Evolutionary conservation across 1,140 invertebrate genomes (phyloP), one percentile per base, ranked within the genome.

Genomic region (Cyclina sinensis): DNA sequence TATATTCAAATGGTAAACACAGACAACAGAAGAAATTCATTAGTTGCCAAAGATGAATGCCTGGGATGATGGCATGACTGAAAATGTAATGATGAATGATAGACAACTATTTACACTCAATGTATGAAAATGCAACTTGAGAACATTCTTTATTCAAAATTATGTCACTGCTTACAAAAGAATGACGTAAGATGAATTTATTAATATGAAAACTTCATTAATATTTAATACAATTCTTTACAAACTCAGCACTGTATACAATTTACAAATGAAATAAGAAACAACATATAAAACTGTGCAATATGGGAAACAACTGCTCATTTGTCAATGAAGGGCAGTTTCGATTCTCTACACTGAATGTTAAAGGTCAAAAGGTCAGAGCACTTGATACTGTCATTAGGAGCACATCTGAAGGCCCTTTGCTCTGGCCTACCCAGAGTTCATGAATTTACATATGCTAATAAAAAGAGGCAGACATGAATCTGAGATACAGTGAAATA

Each of bases 401-500:
- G 4, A 54, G 51, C 51, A 54, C 57, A 4, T 62, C 7, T 7
- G 57, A 54, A 48, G 79, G 78, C 84, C 84, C 51, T 18, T 54
- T 14, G 21, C 57, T n/a, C 57, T 62, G 57, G 27, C 57, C 57
- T 27, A 9, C n/a, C 24, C 24, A 11, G 7, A 57, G 4, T 57
- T 62, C 5, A 62, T 62, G 57, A 62, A 24, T 62, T 62, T 62
- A n/a, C 27, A 62, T 62, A 24, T 62, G n/a, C 27, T 62, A 4
- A 62, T 62, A 27, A 27, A 62, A 54, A 14, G 46, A 54, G 46
- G 74, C 74, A 78, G 74, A 37, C 48, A 78, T 78, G 74, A 32
- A 35, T 27, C n/a, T 84, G 82, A 84, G 82, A 84, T 84, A 73
- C 82, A 48, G 32, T 84, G 27, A 84, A 46, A 78, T 37, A 81